Evolutionary conservation across 2,888 invertebrate species (phyloP).

Genomic region (Brachycybe producta): DNA sequence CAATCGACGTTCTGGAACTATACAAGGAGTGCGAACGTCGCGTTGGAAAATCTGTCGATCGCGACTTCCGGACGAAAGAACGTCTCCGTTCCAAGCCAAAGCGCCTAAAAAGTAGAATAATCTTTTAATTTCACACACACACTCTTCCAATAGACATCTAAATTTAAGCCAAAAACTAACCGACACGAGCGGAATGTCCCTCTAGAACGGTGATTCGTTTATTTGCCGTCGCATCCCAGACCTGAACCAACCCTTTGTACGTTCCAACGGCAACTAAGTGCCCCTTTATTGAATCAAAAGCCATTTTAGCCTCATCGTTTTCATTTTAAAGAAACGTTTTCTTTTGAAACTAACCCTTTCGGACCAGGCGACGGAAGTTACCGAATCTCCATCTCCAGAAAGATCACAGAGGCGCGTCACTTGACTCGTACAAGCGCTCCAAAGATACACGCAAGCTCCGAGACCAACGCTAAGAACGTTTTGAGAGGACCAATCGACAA

Average conservation of each 20-base stretch:
- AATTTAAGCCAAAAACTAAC: background rate
- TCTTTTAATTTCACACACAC: too few relatives aligned
- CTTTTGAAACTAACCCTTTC: slow-evolving; percentile 54
- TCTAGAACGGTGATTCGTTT: slow-evolving; percentile 82
- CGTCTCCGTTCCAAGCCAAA: slow-evolving; percentile 94
- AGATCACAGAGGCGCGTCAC: slow-evolving; percentile 73
- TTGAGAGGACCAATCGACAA: slow-evolving; percentile 98
- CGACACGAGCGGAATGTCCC: slow-evolving; percentile 67
- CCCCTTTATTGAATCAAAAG: slow-evolving; percentile 42
- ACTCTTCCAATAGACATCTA: too few relatives aligned
- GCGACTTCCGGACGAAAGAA: slow-evolving; percentile 85
- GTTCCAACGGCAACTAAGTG: slow-evolving; percentile 96
- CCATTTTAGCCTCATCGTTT: background rate
- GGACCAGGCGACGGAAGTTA: slow-evolving; percentile 98
- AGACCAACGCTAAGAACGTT: slow-evolving; percentile 96
- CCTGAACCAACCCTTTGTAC: slow-evolving; percentile 89
- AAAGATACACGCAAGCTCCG: slow-evolving; percentile 93
- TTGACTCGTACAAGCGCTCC: slow-evolving; percentile 98
- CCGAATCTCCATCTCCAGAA: slow-evolving; percentile 80
- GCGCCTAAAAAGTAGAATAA: slow-evolving; percentile 48
- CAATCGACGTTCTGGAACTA: slow-evolving; percentile 63
- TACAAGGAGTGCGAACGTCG: slow-evolving; percentile 74
- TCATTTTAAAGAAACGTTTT: background rate
- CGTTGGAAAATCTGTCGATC: slow-evolving; percentile 87
- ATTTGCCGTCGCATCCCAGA: slow-evolving; percentile 93